Percentiles rank a stretch among this genome's conserved stretches.
Evolutionary conservation across 92 coral and sea anemone genomes (phyloP).

Genomic region (Parazoanthus darwini): DNA sequence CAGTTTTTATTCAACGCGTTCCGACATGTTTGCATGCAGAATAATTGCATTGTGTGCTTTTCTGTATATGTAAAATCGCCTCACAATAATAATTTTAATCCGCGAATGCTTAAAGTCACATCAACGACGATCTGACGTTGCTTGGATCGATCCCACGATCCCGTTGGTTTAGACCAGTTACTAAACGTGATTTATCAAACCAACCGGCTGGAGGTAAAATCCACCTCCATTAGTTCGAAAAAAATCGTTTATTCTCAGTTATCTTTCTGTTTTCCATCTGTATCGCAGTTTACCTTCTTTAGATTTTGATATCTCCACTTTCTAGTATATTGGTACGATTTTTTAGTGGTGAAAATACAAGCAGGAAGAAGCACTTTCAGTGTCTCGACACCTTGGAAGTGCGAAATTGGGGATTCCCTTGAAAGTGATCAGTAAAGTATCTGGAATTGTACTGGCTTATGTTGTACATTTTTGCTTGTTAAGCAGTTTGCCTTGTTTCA

Average conservation of each 20-base stretch:
- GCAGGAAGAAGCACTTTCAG: neutral
- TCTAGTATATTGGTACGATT: neutral
- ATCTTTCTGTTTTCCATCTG: neutral
- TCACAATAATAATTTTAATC: neutral
- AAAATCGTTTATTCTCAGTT: neutral
- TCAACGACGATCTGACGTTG: neutral
- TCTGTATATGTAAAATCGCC: neutral
- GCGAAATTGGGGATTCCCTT: conserved; percentile 39
- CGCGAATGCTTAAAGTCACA: neutral
- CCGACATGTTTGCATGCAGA: neutral
- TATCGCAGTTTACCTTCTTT: neutral
- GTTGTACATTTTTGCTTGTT: neutral
- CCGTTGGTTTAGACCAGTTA: too few species aligned
- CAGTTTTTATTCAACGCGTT: neutral
- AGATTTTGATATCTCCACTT: neutral
- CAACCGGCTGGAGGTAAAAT: too few species aligned
- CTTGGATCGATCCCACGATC: too few species aligned
- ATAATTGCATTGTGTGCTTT: neutral
- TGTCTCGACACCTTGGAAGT: neutral
- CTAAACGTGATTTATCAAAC: too few species aligned
- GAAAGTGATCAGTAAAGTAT: neutral
- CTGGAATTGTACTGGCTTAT: neutral
- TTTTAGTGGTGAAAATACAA: neutral
- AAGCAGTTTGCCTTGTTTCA: neutral
- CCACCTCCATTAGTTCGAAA: too few species aligned